A percentile compares a stretch with the other conserved stretches of the same genome.
These are phyloP conservation scores for Gallinago undulata DNA, from an alignment of 2,113 vertebrate genomes.

Conservation along the genomic window DNA sequence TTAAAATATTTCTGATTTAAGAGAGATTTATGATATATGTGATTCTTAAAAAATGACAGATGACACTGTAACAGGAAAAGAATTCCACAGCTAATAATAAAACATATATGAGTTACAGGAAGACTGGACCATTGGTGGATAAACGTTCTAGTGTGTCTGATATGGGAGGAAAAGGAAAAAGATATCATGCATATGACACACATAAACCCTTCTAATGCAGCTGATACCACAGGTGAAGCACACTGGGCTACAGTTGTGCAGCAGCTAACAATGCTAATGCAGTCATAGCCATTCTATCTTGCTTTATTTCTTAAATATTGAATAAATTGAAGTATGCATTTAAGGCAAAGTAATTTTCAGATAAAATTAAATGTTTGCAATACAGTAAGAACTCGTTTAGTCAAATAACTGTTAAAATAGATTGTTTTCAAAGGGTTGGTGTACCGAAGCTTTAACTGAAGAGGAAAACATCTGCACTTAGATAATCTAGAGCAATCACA, in stretches of 20 bases:
- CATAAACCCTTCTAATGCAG: not conserved
- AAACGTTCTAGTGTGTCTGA: not conserved
- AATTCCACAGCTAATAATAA: not conserved
- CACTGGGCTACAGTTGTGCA: not conserved
- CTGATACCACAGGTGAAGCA: not conserved
- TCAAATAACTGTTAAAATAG: not conserved
- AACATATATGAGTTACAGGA: not conserved
- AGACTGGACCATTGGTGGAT: not conserved
- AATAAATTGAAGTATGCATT: not conserved
- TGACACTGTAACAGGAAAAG: not conserved
- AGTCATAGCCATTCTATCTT: not conserved
- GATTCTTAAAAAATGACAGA: not conserved
- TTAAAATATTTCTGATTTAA: not conserved
- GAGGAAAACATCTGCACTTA: conserved; percentile 79
- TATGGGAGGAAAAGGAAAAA: not conserved
- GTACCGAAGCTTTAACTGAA: conserved; percentile 62
- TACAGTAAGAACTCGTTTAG: not conserved
- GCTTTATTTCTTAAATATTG: not conserved
- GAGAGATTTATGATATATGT: not conserved
- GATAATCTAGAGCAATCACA: conserved; percentile 67
- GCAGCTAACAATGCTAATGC: not conserved
- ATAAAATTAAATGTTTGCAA: not conserved
- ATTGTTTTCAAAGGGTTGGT: conserved; percentile 77
- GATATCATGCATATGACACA: not conserved
- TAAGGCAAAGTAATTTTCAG: conserved; percentile 25